Percentiles rank a stretch among this genome's conserved stretches.
phyloP scores from a whole-genome alignment of 2,797 vertebrate species.

The Vespertilio murinus region DNA sequence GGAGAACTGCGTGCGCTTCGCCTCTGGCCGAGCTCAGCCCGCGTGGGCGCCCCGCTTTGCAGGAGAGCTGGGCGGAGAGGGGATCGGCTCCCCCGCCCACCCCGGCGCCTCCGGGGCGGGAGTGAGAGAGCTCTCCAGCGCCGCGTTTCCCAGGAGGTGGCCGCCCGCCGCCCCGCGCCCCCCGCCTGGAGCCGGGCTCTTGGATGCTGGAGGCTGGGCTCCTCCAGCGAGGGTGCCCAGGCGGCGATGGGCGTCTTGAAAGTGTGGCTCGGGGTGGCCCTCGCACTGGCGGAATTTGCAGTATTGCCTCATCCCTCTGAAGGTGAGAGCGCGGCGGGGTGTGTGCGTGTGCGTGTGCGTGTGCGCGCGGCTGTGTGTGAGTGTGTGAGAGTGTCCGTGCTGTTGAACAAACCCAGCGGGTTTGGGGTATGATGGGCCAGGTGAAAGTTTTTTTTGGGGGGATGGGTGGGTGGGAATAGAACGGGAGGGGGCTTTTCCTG shows the following conservation, averaged over 20 bases:
- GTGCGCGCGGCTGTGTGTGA: neutral
- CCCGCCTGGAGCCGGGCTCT: neutral
- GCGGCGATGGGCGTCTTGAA: slow-evolving; percentile 70
- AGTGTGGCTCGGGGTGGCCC: slow-evolving; percentile 60
- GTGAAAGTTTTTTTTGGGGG: slow-evolving; percentile 34
- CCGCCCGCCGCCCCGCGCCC: neutral
- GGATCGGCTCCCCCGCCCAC: neutral
- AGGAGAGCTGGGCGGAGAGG: neutral
- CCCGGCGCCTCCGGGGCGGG: neutral
- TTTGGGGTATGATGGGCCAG: neutral
- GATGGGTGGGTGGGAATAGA: neutral
- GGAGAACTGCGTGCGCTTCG: neutral
- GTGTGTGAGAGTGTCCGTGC: neutral
- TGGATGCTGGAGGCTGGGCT: slow-evolving; percentile 53
- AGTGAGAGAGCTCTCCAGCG: neutral
- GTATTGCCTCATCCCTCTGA: slow-evolving; percentile 52
- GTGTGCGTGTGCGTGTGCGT: neutral
- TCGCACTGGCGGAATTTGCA: slow-evolving; percentile 60
- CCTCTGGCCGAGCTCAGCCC: neutral
- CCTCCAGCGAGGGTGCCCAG: neutral
- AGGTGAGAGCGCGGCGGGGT: slow-evolving; percentile 72
- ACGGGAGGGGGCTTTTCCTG: neutral
- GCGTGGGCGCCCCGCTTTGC: neutral
- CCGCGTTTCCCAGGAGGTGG: neutral
- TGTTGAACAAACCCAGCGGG: neutral